Conservation (phyloP, 2,113 vertebrate species). For the Xenopus borealis region DNA sequence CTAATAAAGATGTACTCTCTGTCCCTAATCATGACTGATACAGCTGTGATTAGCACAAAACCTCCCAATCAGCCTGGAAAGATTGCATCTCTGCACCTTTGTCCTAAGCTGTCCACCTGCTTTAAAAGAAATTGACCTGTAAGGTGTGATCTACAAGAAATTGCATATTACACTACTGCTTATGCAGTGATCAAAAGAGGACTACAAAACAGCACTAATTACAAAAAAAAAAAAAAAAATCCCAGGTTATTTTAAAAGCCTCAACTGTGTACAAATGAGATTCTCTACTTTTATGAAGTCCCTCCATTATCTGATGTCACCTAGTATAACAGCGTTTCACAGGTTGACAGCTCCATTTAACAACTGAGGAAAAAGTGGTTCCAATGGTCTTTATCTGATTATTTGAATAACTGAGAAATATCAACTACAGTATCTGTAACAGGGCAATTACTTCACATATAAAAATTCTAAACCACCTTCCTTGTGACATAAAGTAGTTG, state of each 20-base stretch:
- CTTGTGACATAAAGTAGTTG: too few species aligned
- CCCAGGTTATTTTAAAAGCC: conserved; percentile 44
- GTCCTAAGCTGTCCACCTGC: conserved; percentile 45
- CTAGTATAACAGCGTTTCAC: conserved; percentile 49
- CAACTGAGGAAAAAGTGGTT: conserved; percentile 37
- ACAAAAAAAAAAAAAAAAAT: conserved; percentile 48
- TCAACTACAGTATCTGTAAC: background rate
- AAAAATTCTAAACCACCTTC: too few species aligned
- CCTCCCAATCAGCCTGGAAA: conserved; percentile 46
- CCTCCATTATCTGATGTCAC: conserved; percentile 53
- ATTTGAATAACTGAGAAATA: conserved; percentile 42
- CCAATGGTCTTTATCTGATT: conserved; percentile 43
- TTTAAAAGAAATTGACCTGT: conserved; percentile 46
- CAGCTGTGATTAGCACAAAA: conserved; percentile 47
- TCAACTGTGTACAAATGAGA: conserved; percentile 49
- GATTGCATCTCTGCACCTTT: background rate
- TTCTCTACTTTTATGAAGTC: conserved; percentile 51
- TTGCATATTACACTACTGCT: conserved; percentile 34
- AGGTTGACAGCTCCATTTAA: conserved; percentile 55
- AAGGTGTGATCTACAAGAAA: conserved; percentile 31
- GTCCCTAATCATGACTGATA: conserved; percentile 51
- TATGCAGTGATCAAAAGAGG: conserved; percentile 51
- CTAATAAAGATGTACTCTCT: conserved; percentile 21
- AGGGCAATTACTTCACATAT: background rate
- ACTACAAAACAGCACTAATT: conserved; percentile 51